A percentile compares a stretch with the other conserved stretches of the same genome.
These are phyloP conservation scores for Cricetomys ansorgei DNA, from an alignment of 2,113 vertebrate species.

Conservation along the genomic window DNA sequence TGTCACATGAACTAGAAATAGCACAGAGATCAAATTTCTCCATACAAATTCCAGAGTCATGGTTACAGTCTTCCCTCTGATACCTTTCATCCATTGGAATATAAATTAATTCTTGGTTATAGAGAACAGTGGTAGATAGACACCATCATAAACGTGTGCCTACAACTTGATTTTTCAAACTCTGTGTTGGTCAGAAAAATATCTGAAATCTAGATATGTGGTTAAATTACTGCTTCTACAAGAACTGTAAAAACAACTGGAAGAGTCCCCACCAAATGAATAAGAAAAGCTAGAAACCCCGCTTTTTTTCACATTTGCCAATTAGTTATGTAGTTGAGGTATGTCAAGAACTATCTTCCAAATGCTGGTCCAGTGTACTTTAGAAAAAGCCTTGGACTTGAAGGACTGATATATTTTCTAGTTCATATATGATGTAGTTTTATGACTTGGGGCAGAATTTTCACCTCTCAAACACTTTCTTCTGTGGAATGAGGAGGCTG, in stretches of 20 bases:
- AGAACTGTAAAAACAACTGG: not conserved
- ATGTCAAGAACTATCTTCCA: not conserved
- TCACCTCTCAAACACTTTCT: not conserved
- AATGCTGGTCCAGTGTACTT: not conserved
- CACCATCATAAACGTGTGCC: not conserved
- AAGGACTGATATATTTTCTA: not conserved
- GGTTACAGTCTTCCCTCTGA: not conserved
- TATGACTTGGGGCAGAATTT: not conserved
- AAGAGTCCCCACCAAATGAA: not conserved
- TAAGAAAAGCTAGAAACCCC: not conserved
- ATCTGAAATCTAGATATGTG: not conserved
- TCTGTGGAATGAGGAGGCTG: not conserved
- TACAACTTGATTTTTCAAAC: not conserved
- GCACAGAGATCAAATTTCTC: not conserved
- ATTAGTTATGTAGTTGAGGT: not conserved
- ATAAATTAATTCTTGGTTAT: not conserved
- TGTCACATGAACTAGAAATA: not conserved
- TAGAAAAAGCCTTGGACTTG: not conserved
- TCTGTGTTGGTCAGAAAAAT: accelerated
- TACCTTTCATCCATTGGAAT: not conserved
- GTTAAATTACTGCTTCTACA: not conserved
- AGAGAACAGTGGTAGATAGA: not conserved
- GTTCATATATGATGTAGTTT: not conserved
- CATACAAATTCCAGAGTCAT: not conserved
- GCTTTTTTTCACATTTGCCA: not conserved